phyloP scores from a whole-genome alignment of 2,797 vertebrate species.

The Lerista edwardsae region DNA sequence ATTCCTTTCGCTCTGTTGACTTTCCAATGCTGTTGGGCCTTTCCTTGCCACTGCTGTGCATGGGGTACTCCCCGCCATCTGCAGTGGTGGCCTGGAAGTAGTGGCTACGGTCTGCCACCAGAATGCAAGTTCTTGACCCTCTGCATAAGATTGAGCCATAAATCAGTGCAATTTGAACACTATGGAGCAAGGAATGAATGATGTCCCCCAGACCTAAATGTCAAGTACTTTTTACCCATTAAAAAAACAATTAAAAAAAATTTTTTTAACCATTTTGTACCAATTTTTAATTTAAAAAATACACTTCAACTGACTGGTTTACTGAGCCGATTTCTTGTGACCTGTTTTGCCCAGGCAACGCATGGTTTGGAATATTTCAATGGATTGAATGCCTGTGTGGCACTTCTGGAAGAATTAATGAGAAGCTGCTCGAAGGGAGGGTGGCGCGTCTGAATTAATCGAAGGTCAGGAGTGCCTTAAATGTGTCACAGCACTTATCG shows the following conservation, averaged over 20 bases:
- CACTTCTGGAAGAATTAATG: neutral
- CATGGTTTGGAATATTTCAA: neutral
- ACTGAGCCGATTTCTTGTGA: neutral
- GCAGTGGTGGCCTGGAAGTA: too few species aligned
- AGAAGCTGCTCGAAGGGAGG: neutral
- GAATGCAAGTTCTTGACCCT: too few species aligned
- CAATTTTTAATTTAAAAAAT: too few species aligned
- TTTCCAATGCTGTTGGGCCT: too few species aligned
- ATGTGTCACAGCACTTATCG: too few species aligned
- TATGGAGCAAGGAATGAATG: neutral
- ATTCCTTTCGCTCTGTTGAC: too few species aligned
- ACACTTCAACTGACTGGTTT: neutral
- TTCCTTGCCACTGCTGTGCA: too few species aligned
- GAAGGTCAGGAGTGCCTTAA: neutral
- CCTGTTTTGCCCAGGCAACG: slow-evolving; percentile 20
- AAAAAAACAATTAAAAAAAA: too few species aligned
- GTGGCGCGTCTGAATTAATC: neutral
- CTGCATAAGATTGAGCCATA: too few species aligned
- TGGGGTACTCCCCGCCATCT: too few species aligned
- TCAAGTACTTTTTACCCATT: neutral
- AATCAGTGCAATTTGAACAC: neutral
- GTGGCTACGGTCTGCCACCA: too few species aligned
- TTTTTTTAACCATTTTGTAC: too few species aligned
- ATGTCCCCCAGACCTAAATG: neutral
- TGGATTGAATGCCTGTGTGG: neutral